These are phyloP conservation scores for Rhagium mordax DNA, from an alignment of 2,888 invertebrate species.

Conservation along the genomic window DNA sequence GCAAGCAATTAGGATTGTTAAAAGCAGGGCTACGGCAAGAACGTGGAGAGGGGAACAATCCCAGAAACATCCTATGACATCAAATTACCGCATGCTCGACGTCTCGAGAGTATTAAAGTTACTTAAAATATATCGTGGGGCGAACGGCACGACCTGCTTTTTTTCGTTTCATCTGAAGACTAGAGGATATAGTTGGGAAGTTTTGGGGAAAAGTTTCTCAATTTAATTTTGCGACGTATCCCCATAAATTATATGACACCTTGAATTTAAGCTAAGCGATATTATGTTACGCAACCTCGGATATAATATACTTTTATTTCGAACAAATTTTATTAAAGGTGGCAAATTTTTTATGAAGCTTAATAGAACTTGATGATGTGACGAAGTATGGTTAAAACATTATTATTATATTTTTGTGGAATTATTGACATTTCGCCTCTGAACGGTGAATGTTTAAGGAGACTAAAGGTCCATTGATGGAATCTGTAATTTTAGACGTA, in stretches of 20 bases:
- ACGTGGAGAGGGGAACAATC: not conserved
- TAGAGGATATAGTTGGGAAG: slow-evolving; percentile 10
- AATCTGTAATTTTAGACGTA: too few relatives aligned
- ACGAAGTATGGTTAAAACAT: too few relatives aligned
- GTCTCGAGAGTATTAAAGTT: slow-evolving; percentile 24
- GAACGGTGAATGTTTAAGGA: too few relatives aligned
- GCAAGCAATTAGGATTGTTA: slow-evolving; percentile 19
- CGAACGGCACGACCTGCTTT: slow-evolving; percentile 7
- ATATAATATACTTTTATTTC: not conserved
- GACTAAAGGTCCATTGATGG: too few relatives aligned
- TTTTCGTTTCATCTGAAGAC: not conserved
- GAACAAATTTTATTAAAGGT: not conserved
- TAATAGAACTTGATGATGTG: too few relatives aligned
- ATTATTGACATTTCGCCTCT: too few relatives aligned
- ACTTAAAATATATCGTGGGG: slow-evolving; percentile 19
- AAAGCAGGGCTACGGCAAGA: not conserved
- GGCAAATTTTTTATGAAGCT: too few relatives aligned
- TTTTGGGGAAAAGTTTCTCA: slow-evolving; percentile 4
- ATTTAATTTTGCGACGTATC: slow-evolving; percentile 23
- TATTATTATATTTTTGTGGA: too few relatives aligned
- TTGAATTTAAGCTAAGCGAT: not conserved
- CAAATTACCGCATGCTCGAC: slow-evolving; percentile 25
- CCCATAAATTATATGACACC: slow-evolving; percentile 17
- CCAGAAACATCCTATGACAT: slow-evolving; percentile 26
- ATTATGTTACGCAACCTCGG: not conserved